Percentiles rank a stretch among this genome's conserved stretches.
Conservation (phyloP, 2,797 vertebrate genomes). For the Betta splendens region DNA sequence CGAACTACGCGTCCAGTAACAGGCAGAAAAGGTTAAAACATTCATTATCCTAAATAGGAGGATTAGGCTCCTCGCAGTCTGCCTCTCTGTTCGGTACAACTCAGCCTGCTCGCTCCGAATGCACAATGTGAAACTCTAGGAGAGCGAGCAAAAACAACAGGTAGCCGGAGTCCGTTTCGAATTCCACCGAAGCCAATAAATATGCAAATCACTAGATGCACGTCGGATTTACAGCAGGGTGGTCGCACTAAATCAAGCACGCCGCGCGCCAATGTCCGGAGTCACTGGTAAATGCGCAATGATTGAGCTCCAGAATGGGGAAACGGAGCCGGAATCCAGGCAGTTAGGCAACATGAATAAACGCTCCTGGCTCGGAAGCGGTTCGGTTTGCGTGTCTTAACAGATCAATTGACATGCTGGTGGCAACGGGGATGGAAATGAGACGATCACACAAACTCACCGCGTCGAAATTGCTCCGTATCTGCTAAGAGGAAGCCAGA, state of each 20-base stretch:
- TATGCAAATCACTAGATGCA: constrained; percentile 4
- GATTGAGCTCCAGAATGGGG: constrained; percentile 24
- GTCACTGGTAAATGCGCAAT: constrained; percentile 60
- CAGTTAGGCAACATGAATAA: constrained; percentile 5
- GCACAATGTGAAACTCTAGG: constrained; percentile 43
- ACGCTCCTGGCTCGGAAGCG: not conserved
- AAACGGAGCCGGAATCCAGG: constrained; percentile 33
- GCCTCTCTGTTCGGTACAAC: constrained; percentile 8
- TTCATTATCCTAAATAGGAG: constrained; percentile 46
- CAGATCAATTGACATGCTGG: constrained; percentile 15
- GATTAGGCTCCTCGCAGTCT: constrained; percentile 24
- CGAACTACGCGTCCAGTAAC: constrained; percentile 18
- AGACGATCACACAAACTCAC: constrained; percentile 72
- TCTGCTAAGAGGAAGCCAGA: constrained; percentile 70
- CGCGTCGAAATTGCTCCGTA: constrained; percentile 68
- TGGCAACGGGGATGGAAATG: constrained; percentile 21
- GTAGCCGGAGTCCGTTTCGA: constrained; percentile 59
- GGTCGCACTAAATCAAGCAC: constrained; percentile 24
- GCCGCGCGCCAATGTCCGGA: constrained; percentile 44
- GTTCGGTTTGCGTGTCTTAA: constrained; percentile 12
- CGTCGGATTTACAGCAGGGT: not conserved
- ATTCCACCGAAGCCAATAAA: constrained; percentile 20
- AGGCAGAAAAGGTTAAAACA: constrained; percentile 29
- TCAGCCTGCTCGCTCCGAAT: not conserved
- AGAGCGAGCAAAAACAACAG: constrained; percentile 70